Evolutionary conservation across 2,797 vertebrate genomes (phyloP).

Genomic region (Sebastes steindachneri): DNA sequence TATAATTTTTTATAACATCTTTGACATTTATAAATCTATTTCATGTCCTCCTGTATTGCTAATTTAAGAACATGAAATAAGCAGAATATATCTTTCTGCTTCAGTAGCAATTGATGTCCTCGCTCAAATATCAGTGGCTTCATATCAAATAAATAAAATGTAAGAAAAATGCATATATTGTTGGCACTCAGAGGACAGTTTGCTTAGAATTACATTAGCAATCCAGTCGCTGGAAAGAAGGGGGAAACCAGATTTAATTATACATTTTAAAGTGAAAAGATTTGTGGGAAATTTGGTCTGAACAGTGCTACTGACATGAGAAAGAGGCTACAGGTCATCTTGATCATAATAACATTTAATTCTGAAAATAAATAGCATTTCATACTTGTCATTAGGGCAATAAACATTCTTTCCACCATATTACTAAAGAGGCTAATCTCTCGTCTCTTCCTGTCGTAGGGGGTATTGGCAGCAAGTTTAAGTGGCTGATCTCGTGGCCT

Average conservation of each 20-base stretch:
- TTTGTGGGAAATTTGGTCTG: not conserved
- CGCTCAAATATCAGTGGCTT: constrained; percentile 17
- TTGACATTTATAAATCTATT: not conserved
- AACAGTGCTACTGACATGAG: not conserved
- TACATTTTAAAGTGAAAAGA: not conserved
- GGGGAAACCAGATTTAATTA: not conserved
- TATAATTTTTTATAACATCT: not conserved
- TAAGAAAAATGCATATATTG: not conserved
- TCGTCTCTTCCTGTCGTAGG: constrained; percentile 63
- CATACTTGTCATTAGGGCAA: not conserved
- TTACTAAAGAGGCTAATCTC: not conserved
- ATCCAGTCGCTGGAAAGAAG: not conserved
- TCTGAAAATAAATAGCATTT: not conserved
- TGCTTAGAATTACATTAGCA: not conserved
- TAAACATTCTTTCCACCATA: not conserved
- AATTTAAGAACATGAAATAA: constrained; percentile 2
- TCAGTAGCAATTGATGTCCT: constrained; percentile 13
- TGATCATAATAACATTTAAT: not conserved
- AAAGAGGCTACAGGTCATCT: not conserved
- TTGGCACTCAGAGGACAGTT: not conserved
- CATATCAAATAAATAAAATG: not conserved
- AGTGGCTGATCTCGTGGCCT: constrained; percentile 95
- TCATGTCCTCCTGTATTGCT: not conserved
- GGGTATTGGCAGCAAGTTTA: constrained; percentile 85
- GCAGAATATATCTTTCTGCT: not conserved